These are phyloP conservation scores for Lepidochitona cinerea DNA, from an alignment of 2,888 invertebrate species.

Conservation along the genomic window DNA sequence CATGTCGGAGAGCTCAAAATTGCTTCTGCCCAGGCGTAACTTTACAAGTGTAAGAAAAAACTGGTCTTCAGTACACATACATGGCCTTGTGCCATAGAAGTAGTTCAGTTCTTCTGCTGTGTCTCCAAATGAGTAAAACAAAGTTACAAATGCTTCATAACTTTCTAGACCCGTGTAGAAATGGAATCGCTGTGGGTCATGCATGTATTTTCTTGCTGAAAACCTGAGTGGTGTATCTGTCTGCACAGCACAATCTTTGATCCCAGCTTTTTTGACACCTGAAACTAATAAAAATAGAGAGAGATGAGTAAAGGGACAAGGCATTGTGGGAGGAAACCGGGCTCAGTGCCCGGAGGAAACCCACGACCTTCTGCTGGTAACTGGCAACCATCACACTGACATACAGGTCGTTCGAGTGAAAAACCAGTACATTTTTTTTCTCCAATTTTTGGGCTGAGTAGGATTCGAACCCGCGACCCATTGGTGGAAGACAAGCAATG, in stretches of 20 bases:
- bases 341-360: neutral
- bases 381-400: too few relatives aligned
- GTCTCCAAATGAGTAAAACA: neutral
- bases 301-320: too few relatives aligned
- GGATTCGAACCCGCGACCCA: too few relatives aligned
- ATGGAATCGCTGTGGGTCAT: neutral
- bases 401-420: too few relatives aligned
- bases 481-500: too few relatives aligned
- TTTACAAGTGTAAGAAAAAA: conserved; percentile 16
- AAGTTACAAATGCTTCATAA: neutral
- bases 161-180: conserved; percentile 10
- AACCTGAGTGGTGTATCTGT: neutral
- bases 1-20: neutral
- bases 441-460: too few relatives aligned
- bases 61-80: conserved; percentile 2
- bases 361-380: too few relatives aligned
- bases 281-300: too few relatives aligned
- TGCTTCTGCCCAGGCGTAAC: neutral
- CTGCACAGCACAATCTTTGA: neutral
- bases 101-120: conserved; percentile 1
- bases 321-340: neutral
- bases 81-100: neutral
- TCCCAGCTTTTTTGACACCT: too few relatives aligned
- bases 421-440: too few relatives aligned
- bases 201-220: neutral